These are phyloP conservation scores for Alosa alosa DNA, from an alignment of 2,113 vertebrate species.

Conservation along the genomic window DNA sequence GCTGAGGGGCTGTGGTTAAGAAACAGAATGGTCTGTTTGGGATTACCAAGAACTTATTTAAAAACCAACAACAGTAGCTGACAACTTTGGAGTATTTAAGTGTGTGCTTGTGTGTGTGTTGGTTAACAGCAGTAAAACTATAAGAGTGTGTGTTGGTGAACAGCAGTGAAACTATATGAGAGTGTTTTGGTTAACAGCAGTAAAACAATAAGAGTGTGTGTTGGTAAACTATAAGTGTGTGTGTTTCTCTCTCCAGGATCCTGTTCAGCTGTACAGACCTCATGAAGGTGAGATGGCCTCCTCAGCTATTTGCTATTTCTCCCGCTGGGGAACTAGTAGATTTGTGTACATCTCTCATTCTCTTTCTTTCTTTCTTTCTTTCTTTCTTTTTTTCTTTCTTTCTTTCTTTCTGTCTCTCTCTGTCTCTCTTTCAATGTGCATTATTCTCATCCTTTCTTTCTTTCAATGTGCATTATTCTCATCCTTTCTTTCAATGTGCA, in stretches of 20 bases:
- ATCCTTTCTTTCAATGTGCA: too few relatives aligned
- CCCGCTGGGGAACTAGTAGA: neutral
- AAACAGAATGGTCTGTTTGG: neutral
- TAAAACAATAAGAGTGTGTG: neutral
- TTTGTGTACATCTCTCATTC: too few relatives aligned
- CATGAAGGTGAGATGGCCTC: conserved; percentile 85
- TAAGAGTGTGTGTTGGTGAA: too few relatives aligned
- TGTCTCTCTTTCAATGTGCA: neutral
- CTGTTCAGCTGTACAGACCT: conserved; percentile 90
- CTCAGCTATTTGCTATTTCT: neutral
- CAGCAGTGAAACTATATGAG: too few relatives aligned
- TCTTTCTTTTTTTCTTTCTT: neutral
- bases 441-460: neutral
- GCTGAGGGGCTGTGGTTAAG: neutral
- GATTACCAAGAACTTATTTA: neutral
- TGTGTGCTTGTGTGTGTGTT: neutral
- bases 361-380: too few relatives aligned
- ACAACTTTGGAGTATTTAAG: too few relatives aligned
- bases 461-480: neutral
- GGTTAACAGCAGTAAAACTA: neutral
- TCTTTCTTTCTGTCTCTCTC: neutral
- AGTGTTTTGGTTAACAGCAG: neutral
- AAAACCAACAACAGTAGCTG: neutral
- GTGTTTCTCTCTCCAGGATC: conserved; percentile 73
- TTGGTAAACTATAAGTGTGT: neutral